These are phyloP conservation scores for Tokudaia muenninki DNA, from an alignment of 2,797 vertebrate genomes.

Conservation along the genomic window DNA sequence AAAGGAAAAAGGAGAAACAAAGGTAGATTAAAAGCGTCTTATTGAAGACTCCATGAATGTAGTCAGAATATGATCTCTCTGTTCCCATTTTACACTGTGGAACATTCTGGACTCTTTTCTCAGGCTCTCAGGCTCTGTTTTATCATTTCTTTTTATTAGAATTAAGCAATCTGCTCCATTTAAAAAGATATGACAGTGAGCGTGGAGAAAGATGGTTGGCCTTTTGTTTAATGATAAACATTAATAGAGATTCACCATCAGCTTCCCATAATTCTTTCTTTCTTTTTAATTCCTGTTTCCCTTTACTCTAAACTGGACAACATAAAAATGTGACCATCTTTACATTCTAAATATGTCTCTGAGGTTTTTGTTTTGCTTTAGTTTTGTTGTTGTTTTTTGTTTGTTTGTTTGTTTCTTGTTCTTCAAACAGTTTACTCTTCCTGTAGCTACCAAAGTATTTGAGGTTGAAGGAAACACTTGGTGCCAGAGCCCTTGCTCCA, in stretches of 20 bases:
- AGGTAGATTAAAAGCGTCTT: background rate
- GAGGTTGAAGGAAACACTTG: background rate
- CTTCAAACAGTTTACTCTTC: too few species aligned
- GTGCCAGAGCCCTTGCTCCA: too few species aligned
- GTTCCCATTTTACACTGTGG: background rate
- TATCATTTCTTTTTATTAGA: background rate
- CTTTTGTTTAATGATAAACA: background rate
- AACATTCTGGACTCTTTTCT: background rate
- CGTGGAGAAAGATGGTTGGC: background rate
- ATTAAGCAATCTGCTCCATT: background rate
- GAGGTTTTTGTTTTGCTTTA: background rate
- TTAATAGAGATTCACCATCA: too few species aligned
- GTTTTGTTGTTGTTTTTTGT: too few species aligned
- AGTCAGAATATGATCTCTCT: background rate
- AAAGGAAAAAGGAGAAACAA: conserved; percentile 29
- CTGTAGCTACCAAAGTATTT: too few species aligned
- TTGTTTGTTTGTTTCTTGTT: too few species aligned
- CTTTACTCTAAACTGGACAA: conserved; percentile 3
- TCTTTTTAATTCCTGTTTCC: background rate
- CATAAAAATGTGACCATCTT: conserved; percentile 39
- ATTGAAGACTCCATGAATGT: background rate
- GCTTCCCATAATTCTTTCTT: background rate
- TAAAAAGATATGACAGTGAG: background rate
- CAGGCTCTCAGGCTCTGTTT: background rate
- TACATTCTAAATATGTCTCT: conserved; percentile 29